phyloP scores from a whole-genome alignment of 30 jellyfish, hydroid and myxozoan species.

The Phacellophora camtschatica region DNA sequence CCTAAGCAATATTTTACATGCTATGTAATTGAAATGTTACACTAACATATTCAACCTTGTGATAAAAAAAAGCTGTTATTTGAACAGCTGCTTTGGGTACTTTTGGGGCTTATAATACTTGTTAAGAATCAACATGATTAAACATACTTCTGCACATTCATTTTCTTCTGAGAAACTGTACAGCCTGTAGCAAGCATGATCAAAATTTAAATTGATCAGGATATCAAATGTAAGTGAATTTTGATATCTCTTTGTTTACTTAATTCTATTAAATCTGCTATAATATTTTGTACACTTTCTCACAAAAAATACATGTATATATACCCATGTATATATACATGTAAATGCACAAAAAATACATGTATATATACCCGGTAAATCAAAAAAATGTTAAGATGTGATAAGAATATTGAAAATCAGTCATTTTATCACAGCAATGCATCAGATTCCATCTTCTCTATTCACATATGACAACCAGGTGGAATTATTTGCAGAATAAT shows the following conservation, averaged over 20 bases:
- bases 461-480: conserved; percentile 8
- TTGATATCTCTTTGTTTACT: not conserved
- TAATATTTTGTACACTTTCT: too few relatives aligned
- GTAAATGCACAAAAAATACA: too few relatives aligned
- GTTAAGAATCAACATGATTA: not conserved
- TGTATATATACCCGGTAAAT: too few relatives aligned
- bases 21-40: not conserved
- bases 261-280: not conserved
- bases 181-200: not conserved
- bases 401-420: too few relatives aligned
- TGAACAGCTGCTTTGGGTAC: not conserved
- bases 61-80: not conserved
- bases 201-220: not conserved
- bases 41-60: not conserved
- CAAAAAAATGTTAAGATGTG: too few relatives aligned
- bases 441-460: conserved; percentile 7
- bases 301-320: too few relatives aligned
- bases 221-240: not conserved
- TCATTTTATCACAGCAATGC: not conserved
- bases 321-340: too few relatives aligned
- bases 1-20: not conserved
- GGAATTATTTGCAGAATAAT: conserved; percentile 14
- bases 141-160: not conserved
- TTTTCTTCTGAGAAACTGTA: not conserved
- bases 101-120: not conserved